A percentile compares a stretch with the other conserved stretches of the same genome.
Conservation (phyloP, 2,113 vertebrate species). For the Phodopus roborovskii region DNA sequence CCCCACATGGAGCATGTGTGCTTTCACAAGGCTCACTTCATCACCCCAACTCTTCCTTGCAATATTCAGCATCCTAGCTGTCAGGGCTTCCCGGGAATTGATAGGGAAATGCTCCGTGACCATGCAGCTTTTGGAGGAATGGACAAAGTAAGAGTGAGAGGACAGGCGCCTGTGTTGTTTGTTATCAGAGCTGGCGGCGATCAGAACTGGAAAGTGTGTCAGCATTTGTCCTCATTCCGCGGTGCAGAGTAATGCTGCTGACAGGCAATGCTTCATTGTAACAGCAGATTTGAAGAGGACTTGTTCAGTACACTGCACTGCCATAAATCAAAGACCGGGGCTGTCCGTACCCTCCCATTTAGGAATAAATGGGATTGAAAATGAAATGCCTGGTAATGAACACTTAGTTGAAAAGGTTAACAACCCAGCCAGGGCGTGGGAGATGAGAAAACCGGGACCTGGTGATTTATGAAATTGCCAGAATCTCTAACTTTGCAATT, state of each 20-base stretch:
- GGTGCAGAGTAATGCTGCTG: background rate
- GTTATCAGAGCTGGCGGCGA: background rate
- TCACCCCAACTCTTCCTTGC: background rate
- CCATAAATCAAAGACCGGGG: slow-evolving; percentile 66
- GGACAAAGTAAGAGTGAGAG: background rate
- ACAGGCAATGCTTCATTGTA: slow-evolving; percentile 56
- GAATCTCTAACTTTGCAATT: slow-evolving; percentile 65
- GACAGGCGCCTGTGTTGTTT: background rate
- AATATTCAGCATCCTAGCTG: background rate
- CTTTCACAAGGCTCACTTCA: background rate
- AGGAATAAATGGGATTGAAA: slow-evolving; percentile 63
- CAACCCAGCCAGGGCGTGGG: slow-evolving; percentile 10
- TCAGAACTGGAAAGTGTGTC: slow-evolving; percentile 26
- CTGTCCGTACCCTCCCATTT: slow-evolving; percentile 33
- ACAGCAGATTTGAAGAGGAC: slow-evolving; percentile 37
- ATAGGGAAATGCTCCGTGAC: background rate
- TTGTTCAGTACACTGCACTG: background rate
- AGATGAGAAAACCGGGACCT: slow-evolving; percentile 20
- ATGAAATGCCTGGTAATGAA: slow-evolving; percentile 68
- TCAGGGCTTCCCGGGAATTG: background rate
- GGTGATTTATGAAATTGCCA: slow-evolving; percentile 65
- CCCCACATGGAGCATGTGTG: background rate
- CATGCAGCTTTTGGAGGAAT: background rate
- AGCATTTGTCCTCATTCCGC: slow-evolving; percentile 20
- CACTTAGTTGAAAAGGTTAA: slow-evolving; percentile 61